Percentiles rank a stretch among this genome's conserved stretches.
phyloP scores from a whole-genome alignment of 2,113 vertebrate species.

The Malurus elegans region DNA sequence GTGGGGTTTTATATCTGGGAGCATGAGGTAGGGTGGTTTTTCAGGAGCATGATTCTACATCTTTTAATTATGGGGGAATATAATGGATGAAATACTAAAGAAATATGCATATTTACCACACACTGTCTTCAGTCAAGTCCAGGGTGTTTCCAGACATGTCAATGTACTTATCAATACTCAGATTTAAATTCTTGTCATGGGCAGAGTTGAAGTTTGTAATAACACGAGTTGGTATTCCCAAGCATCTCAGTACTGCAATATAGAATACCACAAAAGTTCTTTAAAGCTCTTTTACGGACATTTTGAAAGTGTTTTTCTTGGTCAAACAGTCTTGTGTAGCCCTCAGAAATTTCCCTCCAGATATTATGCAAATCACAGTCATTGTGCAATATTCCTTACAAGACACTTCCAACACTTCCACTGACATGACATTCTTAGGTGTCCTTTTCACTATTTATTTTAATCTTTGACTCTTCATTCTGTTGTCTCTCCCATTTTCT shows the following conservation, averaged over 20 bases:
- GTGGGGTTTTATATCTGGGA: background rate
- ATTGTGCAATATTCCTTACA: background rate
- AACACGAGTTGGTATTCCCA: constrained; percentile 65
- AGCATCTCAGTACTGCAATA: constrained; percentile 53
- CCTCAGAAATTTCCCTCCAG: background rate
- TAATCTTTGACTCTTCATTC: background rate
- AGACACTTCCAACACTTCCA: background rate
- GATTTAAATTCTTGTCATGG: constrained; percentile 52
- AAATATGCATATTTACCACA: constrained; percentile 10
- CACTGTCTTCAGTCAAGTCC: constrained; percentile 32
- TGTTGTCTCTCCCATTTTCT: background rate
- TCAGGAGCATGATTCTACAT: background rate
- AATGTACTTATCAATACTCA: constrained; percentile 60
- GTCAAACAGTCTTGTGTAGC: background rate
- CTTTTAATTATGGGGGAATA: background rate
- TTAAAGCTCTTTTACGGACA: background rate
- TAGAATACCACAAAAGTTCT: background rate
- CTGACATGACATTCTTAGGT: background rate
- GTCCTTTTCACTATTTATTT: background rate
- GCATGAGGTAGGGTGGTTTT: background rate
- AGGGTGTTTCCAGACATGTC: constrained; percentile 53
- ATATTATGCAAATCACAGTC: background rate
- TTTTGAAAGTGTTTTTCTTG: background rate
- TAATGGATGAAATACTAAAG: background rate
- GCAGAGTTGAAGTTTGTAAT: constrained; percentile 67